Base-by-base conservation (phyloP, 2,113 vertebrate genomes). In the Myiozetetes cayanensis region DNA sequence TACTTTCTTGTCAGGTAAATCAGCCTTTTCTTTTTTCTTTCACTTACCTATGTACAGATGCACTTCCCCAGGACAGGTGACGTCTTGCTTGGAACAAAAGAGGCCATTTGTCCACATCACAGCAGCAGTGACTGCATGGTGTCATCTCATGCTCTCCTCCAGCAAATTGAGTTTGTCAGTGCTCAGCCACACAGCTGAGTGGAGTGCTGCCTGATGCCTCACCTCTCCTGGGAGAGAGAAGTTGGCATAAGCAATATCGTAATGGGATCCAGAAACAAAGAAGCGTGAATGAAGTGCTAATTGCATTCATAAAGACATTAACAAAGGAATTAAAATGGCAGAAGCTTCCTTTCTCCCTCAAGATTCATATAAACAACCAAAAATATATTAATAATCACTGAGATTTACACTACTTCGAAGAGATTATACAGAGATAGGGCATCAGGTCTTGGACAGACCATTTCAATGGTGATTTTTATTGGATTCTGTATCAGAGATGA, bases 281-380 rank as follows among this genome's bases (percentile, higher is more conserved):
- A 95, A 96, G 97, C 97, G 92, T 98, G 97, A 98, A 98, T 97
- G 97, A 98, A 98, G 98, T 97, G 97, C 97, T 98, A 98, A 98
- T 98, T 98, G 97, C 97, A 97, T 98, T 98, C 97, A 98, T 98
- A 97, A 98, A 98, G 97, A 98, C 94, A 97, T 98, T 98, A 98
- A 98, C 97, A 98, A 98, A 98, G 96, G 97, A 98, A 98, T 97
- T 97, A 98, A 98, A 98, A 97, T 96, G 96, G 97, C 97, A 98
- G 96, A 94, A 91, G 95, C 97, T 94, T 97, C 93, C 35, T 88
- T 86, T 94, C 81, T 92, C 89, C 68, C 87, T 95, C 93, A 92
- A 94, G 93, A 82, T 93, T 93, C 89, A 92, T 72, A 89, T 65
- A 88, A 96, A 94, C 71, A 90, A 85, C 52, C 21, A 80, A 92